Base-by-base conservation (phyloP, 2,888 invertebrate species). In the Germaria angustata region DNA sequence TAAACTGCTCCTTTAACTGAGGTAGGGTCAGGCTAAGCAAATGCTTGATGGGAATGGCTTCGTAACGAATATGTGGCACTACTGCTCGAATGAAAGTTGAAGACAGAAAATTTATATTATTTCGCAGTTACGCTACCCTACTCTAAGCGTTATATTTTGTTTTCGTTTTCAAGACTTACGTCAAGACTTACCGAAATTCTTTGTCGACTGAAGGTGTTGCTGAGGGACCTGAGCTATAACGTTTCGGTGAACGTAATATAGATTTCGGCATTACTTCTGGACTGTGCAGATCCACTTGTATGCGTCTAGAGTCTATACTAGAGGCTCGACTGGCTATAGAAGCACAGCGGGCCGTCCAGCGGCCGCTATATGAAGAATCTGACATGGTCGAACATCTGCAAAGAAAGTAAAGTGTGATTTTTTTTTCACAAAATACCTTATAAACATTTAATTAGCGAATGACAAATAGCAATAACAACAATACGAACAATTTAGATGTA, bases 181-280 rank as follows among this genome's bases (percentile, higher is more conserved):
- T 46, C 4, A 6, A 32, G 20, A 79, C 86, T 84, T 85, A 91
- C 91, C 91, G 89, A 82, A 91, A 90, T 79, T 91, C 91, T 17
- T 89, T 89, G 24, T 91, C 91, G 44, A 91, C 90, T 11, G 91
- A 91, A 22, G 91, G 91, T 65, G 91, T 90, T 20, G 91, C 89
- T 13, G 90, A 90, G 36, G 88, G 89, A 1, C 87, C 89, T 53
- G 90, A 90, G 80, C 88, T 89, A 57, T 89, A 88, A 59, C 91
- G 88, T 68, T 89, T 90, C 17, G 90, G 89, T 5, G 90, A 90
- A 39, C 90, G 88, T 13, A 90, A 84, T 84, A 88, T 88, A 6
- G 89, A 88, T 86, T 89, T 88, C 20, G 88, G 89, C 84, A 88
- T 87, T 65, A 89, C 88, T 81, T 91, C 91, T 20, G 91, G 91